phyloP scores from a whole-genome alignment of 2,888 invertebrate species.

The Ptilodon capucinus region DNA sequence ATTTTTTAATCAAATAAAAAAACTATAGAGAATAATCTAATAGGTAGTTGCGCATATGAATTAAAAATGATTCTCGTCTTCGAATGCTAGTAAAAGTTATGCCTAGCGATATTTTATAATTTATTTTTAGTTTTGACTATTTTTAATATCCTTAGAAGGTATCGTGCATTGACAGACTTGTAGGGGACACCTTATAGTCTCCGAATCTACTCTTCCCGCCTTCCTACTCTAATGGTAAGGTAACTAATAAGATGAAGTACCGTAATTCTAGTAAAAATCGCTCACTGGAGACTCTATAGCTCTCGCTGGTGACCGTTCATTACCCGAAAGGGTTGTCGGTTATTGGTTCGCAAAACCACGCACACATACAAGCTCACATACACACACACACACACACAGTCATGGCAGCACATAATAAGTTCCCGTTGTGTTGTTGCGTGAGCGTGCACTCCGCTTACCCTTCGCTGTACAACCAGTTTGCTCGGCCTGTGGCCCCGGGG shows the following conservation, averaged over 20 bases:
- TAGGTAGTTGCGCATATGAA: too few relatives aligned
- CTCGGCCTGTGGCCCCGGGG: conserved; percentile 27
- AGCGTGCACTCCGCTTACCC: conserved; percentile 48
- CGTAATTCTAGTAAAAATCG: background rate
- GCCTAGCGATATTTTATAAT: too few relatives aligned
- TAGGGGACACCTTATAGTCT: too few relatives aligned
- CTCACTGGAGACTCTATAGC: background rate
- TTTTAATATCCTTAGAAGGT: too few relatives aligned
- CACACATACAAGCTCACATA: conserved; percentile 18
- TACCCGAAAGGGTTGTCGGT: conserved; percentile 56
- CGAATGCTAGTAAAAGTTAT: too few relatives aligned
- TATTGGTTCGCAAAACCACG: conserved; percentile 50
- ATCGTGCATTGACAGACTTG: too few relatives aligned
- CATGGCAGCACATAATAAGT: conserved; percentile 18
- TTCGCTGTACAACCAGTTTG: conserved; percentile 61
- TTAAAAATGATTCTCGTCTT: too few relatives aligned
- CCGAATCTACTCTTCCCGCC: too few relatives aligned
- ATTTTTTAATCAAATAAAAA: too few relatives aligned
- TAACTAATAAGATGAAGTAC: background rate
- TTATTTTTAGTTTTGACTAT: too few relatives aligned
- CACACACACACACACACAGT: conserved; percentile 19
- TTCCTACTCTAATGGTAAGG: background rate
- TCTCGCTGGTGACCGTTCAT: conserved; percentile 24
- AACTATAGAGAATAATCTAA: too few relatives aligned
- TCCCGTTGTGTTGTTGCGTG: conserved; percentile 11